Evolutionary conservation across 2,113 vertebrate species (phyloP), one percentile per base, ranked within the genome.

Genomic region (Trochalopteron elliotii): DNA sequence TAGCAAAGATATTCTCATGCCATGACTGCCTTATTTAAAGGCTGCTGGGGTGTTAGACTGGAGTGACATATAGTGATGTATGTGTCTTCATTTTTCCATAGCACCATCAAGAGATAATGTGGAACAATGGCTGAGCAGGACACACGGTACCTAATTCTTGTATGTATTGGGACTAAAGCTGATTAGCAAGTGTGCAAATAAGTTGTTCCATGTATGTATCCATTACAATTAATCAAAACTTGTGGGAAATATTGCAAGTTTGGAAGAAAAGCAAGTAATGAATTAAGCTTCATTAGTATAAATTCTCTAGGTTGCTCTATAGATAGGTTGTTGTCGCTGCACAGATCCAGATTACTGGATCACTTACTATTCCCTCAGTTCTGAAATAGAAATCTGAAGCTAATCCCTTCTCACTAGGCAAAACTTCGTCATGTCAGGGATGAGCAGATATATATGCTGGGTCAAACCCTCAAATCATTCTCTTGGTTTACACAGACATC

Each of bases 401-500:
- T 78, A 93, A 93, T 79, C 56, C 39, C 16, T 39, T 74, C 35
- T 74, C 56, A 42, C 37, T n/a, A 23, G 42, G 35, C 47, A 82
- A 87, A 84, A 67, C 10, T 59, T 45, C 64, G 57, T 19, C 30
- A 7, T 57, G 18, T 44, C 56, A 64, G 39, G 39, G 87, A n/a
- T 59, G 70, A 44, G n/a, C 61, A 50, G 40, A 27, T 59, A 5
- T 7, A 33, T 53, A 7, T 52, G 74, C 65, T 64, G 47, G 56
- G 33, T 55, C 49, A 74, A 86, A 94, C 35, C 37, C 40, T 49
- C 33, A 24, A 76, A 35, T 67, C 33, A 15, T 27, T 77, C 35
- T n/a, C 0, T 1, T 65, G 53, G 35, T 19, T 95, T 89, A 23
- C 5, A 4, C 0, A 1, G 24, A n/a, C 11, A 33, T 35, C 37